These are phyloP conservation scores for Ormyrus pomaceus DNA, from an alignment of 2,888 invertebrate genomes.

Conservation along the genomic window DNA sequence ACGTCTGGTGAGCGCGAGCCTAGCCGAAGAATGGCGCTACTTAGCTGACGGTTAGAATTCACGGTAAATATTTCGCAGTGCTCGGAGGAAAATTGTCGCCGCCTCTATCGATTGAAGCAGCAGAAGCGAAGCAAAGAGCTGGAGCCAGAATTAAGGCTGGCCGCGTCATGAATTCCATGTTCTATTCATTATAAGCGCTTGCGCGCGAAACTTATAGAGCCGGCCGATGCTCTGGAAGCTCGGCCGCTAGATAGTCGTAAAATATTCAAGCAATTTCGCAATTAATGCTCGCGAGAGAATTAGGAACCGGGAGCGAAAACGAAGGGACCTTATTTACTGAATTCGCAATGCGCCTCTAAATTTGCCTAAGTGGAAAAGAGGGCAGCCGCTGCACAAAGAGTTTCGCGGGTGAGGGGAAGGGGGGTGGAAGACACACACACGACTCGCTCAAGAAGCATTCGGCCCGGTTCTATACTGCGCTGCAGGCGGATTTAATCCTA, in stretches of 20 bases:
- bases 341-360: conserved; percentile 46
- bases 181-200: conserved; percentile 50
- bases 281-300: conserved; percentile 50
- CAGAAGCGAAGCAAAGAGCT: neutral
- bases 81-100: conserved; percentile 27
- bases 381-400: neutral
- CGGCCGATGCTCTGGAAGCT: neutral
- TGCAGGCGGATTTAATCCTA: conserved; percentile 73
- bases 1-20: conserved; percentile 67
- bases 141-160: conserved; percentile 39
- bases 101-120: conserved; percentile 20
- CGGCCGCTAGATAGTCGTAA: conserved; percentile 11
- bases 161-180: conserved; percentile 40
- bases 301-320: conserved; percentile 44
- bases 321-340: conserved; percentile 52
- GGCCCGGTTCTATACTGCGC: conserved; percentile 64
- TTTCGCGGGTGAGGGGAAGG: neutral
- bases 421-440: conserved; percentile 1
- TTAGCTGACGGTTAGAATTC: neutral
- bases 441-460: conserved; percentile 66
- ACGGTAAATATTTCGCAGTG: conserved; percentile 3
- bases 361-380: conserved; percentile 8
- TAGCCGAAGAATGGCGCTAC: neutral
- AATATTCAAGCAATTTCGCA: conserved; percentile 49
- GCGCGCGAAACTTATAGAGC: conserved; percentile 43